These are phyloP conservation scores for Drosophila anomalata DNA, from an alignment of 2,888 invertebrate species.

Conservation along the genomic window DNA sequence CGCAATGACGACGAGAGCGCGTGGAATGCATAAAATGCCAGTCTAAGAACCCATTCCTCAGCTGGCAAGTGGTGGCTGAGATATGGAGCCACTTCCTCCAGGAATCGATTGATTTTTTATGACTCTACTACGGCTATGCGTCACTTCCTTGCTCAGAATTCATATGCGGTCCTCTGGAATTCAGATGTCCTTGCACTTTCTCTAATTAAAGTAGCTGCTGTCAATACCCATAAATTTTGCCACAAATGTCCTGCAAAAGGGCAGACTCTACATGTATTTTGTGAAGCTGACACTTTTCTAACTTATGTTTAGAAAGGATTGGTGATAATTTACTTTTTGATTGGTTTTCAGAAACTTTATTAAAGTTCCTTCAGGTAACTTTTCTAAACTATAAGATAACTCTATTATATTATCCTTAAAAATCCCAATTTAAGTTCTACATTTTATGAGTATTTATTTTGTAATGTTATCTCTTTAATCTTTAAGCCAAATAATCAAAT, in stretches of 20 bases:
- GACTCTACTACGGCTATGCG: slow-evolving; percentile 27
- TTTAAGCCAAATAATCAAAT: background rate
- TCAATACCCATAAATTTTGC: slow-evolving; percentile 25
- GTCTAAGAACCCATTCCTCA: background rate
- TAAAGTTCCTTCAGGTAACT: no score
- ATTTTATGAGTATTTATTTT: background rate
- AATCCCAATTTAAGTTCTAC: no score
- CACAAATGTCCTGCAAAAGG: slow-evolving; percentile 14
- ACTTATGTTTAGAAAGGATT: background rate
- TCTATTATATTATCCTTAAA: no score
- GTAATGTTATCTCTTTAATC: background rate
- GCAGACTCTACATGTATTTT: background rate
- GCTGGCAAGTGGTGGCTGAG: slow-evolving; percentile 9
- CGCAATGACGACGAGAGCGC: slow-evolving; percentile 10
- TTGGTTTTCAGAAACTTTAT: background rate
- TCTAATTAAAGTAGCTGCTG: slow-evolving; percentile 35
- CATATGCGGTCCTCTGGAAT: slow-evolving; percentile 18
- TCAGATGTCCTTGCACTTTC: slow-evolving; percentile 39
- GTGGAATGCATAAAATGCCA: slow-evolving; percentile 42
- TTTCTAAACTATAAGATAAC: no score
- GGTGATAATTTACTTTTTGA: background rate
- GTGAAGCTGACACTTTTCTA: background rate
- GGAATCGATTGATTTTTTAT: slow-evolving; percentile 43
- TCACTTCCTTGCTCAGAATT: slow-evolving; percentile 29
- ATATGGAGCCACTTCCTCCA: slow-evolving; percentile 22